phyloP scores from a whole-genome alignment of 2,113 vertebrate genomes.

The Xiphias gladius region DNA sequence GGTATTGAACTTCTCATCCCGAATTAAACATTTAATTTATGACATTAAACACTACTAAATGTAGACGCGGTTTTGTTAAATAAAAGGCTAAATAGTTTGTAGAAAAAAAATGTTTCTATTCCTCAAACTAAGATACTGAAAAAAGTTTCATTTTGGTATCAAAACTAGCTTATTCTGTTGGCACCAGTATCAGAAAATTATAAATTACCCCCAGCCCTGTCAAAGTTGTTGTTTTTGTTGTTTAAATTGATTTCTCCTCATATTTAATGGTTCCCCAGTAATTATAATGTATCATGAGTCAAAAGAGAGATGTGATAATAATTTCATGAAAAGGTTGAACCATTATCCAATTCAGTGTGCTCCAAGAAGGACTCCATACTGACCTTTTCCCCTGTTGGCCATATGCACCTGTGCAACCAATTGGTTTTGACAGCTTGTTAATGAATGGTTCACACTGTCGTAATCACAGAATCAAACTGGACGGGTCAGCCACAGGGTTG shows the following conservation, averaged over 20 bases:
- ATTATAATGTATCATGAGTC: not conserved
- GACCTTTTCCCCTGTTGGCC: conserved; percentile 2
- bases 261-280: not conserved
- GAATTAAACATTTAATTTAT: too few relatives aligned
- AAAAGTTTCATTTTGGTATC: not conserved
- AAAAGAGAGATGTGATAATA: not conserved
- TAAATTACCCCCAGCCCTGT: too few relatives aligned
- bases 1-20: not conserved
- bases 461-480: conserved; percentile 49
- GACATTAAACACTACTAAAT: not conserved
- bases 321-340: not conserved
- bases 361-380: not conserved
- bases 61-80: not conserved
- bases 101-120: too few relatives aligned
- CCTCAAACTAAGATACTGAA: not conserved
- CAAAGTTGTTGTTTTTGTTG: too few relatives aligned
- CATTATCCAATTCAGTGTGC: not conserved
- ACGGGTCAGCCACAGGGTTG: conserved; percentile 44
- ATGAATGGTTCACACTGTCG: conserved; percentile 50
- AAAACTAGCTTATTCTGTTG: too few relatives aligned
- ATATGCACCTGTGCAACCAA: not conserved
- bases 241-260: not conserved
- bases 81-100: not conserved
- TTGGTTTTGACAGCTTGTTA: conserved; percentile 53
- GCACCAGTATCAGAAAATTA: too few relatives aligned